Conservation (phyloP, 2,888 invertebrate species). For the Noctua janthe region DNA sequence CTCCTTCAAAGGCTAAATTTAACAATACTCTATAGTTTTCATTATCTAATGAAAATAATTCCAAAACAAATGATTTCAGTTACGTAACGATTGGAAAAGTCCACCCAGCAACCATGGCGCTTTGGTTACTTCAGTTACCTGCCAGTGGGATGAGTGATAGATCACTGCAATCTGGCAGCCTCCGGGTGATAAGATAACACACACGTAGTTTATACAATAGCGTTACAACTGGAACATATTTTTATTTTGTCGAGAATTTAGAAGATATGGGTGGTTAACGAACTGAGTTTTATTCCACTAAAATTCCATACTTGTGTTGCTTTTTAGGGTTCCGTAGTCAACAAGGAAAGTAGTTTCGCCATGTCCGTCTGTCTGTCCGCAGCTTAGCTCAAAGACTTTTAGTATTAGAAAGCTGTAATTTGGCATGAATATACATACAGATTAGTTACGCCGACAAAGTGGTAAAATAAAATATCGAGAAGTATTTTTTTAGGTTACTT, state of each 20-base stretch:
- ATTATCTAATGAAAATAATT: neutral
- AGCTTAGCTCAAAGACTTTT: too few relatives aligned
- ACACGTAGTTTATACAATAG: conserved; percentile 44
- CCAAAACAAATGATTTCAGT: conserved; percentile 1
- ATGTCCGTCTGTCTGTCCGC: too few relatives aligned
- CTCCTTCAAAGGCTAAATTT: neutral
- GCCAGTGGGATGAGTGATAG: conserved; percentile 53
- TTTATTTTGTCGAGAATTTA: conserved; percentile 7
- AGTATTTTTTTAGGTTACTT: too few relatives aligned
- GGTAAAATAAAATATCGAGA: too few relatives aligned
- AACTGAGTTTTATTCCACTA: neutral
- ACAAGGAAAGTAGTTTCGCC: too few relatives aligned
- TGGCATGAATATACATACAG: too few relatives aligned
- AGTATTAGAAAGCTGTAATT: too few relatives aligned
- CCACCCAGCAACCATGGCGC: conserved; percentile 36
- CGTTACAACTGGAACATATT: conserved; percentile 42
- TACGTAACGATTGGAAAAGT: conserved; percentile 51
- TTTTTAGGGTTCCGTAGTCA: too few relatives aligned
- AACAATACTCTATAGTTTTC: neutral
- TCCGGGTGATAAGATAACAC: conserved; percentile 61
- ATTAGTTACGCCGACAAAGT: too few relatives aligned
- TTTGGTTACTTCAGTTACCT: conserved; percentile 47
- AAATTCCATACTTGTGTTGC: neutral
- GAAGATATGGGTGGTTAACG: neutral
- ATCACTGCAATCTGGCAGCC: conserved; percentile 59